Evolutionary conservation across 2,797 vertebrate species (phyloP), one percentile per base, ranked within the genome.

Genomic region (Betta splendens): DNA sequence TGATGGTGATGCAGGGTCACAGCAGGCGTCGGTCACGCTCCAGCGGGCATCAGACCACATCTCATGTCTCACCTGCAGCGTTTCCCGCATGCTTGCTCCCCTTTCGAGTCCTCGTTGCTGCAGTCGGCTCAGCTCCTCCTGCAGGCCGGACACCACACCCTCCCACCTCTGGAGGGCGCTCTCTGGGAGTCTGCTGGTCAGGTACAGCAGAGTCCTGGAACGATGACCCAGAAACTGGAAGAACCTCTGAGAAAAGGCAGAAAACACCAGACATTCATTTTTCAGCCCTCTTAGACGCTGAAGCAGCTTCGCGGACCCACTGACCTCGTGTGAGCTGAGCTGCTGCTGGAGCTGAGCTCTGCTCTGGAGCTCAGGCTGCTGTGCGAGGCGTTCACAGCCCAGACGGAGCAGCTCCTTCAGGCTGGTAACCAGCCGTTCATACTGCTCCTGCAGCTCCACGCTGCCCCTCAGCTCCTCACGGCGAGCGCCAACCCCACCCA

Each of bases 241-340:
- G 74, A 96, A 95, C 23, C 59, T 88, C 96, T 98, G 69, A 9
- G 1, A 4, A 33, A 0, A 33, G 9, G 21, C 25, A 20, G 9
- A 5, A 33, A 32, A 15, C 28, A 11, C 25, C 23, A 25, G 23
- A 25, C 23, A 18, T 18, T 6, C 13, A 2, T 35, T 17, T 47
- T 38, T 3, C 23, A 7, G 13, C 5, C 9, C 10, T 20, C 33
- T 16, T 1, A 25, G 9, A 9, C 2, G 22, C 4, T 1, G 3
- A 7, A 29, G n/a, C 10, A 7, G 9, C 20, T 6, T 11, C 4
- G 17, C 4, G 12, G 4, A 3, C 26, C 13, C 32, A 42, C 60
- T n/a, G 84, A 98, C 96, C 93, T 87, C 92, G 17, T 96, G 92
- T 31, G 84, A 83, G 65, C 81, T 37, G 46, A 94, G 73, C 50